Conservation (phyloP, 2,113 vertebrate species). For the Castor canadensis region DNA sequence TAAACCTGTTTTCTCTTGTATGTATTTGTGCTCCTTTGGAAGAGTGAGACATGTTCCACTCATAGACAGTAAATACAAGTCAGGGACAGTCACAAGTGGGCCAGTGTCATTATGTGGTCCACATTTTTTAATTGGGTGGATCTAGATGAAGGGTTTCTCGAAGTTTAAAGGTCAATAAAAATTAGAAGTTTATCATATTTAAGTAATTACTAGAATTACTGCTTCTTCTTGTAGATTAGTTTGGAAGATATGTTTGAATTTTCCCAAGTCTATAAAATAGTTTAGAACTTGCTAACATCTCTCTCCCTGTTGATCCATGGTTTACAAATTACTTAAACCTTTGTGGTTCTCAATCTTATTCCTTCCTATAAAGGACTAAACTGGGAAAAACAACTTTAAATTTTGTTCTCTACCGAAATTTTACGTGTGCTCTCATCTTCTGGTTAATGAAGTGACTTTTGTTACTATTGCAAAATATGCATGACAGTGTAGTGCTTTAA, state of each 20-base stretch:
- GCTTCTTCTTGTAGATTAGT: background rate
- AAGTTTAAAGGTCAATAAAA: background rate
- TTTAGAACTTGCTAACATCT: conserved; percentile 6
- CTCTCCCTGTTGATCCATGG: background rate
- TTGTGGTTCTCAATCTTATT: background rate
- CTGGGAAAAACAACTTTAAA: background rate
- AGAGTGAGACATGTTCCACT: background rate
- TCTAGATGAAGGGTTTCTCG: background rate
- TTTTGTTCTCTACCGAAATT: background rate
- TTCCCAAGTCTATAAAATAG: background rate
- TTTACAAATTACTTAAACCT: background rate
- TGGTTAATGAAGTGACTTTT: background rate
- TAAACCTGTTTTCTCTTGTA: background rate
- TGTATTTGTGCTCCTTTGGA: background rate
- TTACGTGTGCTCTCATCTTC: background rate
- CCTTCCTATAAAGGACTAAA: background rate
- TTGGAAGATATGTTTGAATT: background rate
- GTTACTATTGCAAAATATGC: background rate
- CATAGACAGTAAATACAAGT: background rate
- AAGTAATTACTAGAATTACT: background rate
- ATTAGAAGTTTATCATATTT: background rate
- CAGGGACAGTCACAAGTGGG: background rate
- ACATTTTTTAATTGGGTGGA: no score
- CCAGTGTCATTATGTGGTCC: background rate
- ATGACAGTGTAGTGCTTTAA: background rate